phyloP scores from a whole-genome alignment of 2,888 invertebrate species.

The Antheraea assamensis region DNA sequence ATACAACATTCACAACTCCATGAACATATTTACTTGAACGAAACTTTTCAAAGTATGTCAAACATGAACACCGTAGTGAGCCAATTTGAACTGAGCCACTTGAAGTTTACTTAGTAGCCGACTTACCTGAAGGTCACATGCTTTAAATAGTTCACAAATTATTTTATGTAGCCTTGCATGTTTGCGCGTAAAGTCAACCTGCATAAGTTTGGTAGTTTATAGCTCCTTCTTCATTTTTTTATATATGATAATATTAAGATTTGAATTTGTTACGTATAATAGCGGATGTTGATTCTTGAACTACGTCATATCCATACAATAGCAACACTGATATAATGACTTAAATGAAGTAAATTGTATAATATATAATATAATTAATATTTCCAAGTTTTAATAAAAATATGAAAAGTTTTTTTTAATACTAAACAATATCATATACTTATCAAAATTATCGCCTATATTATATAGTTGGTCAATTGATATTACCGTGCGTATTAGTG shows the following conservation, averaged over 20 bases:
- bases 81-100: conserved; percentile 7
- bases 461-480: too few relatives aligned
- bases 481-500: too few relatives aligned
- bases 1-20: neutral
- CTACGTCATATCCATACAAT: too few relatives aligned
- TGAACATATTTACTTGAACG: neutral
- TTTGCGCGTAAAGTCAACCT: neutral
- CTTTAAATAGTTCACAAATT: neutral
- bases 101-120: neutral
- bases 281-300: neutral
- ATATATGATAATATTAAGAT: neutral
- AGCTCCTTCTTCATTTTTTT: neutral
- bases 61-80: neutral
- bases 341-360: too few relatives aligned
- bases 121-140: neutral
- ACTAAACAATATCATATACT: too few relatives aligned
- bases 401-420: too few relatives aligned
- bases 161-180: neutral
- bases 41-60: conserved; percentile 11
- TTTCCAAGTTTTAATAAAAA: too few relatives aligned
- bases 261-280: neutral
- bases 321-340: too few relatives aligned
- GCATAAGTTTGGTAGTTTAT: neutral
- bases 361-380: too few relatives aligned
- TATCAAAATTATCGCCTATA: too few relatives aligned